Conservation (phyloP, 2,888 invertebrate genomes). For the Coelogynopora nodosa region DNA sequence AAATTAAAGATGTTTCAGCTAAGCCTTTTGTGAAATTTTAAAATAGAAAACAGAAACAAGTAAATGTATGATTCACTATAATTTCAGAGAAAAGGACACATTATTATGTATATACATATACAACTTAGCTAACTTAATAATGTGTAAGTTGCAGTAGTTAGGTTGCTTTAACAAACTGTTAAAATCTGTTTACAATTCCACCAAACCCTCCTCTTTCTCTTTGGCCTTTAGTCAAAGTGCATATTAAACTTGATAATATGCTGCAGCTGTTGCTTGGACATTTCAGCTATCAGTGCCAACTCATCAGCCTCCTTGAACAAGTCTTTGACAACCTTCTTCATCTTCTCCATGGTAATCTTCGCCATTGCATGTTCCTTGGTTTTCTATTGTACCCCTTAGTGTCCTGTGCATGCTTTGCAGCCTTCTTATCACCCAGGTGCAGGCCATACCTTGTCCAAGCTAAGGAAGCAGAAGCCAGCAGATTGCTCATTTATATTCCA, state of each 20-base stretch:
- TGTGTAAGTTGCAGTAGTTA: too few species aligned
- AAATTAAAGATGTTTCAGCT: too few species aligned
- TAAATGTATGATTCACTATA: too few species aligned
- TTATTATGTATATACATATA: too few species aligned
- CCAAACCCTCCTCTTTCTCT: background rate
- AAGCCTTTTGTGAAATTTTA: too few species aligned
- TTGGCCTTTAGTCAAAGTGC: background rate
- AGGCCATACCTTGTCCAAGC: slow-evolving; percentile 3
- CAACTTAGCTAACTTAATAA: too few species aligned
- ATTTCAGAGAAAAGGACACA: too few species aligned
- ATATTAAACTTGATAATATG: background rate
- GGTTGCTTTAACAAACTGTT: slow-evolving; percentile 18
- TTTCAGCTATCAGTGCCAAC: background rate
- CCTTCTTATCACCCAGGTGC: background rate
- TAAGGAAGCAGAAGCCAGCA: background rate
- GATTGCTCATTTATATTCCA: too few species aligned
- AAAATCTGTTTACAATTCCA: background rate
- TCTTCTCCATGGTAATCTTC: background rate
- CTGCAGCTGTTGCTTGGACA: background rate
- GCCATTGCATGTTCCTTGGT: background rate
- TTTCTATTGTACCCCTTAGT: background rate
- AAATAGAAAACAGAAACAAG: too few species aligned
- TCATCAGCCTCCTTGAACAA: slow-evolving; percentile 22
- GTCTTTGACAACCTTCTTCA: background rate
- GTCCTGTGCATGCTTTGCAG: background rate